These are phyloP conservation scores for Archivesica marissinica DNA, from an alignment of 1,140 invertebrate species.

Conservation along the genomic window DNA sequence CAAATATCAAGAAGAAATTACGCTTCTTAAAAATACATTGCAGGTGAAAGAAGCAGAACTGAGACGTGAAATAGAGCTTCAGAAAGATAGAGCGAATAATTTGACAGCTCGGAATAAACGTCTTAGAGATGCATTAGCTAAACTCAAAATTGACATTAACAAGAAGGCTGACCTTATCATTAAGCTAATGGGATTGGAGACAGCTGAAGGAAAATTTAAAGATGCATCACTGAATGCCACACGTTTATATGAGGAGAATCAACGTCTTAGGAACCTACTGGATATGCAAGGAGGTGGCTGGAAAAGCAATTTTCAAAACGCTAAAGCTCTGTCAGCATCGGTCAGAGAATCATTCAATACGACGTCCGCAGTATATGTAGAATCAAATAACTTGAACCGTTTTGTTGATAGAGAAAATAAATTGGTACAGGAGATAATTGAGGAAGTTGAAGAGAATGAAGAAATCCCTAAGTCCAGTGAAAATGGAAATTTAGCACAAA, in stretches of 20 bases:
- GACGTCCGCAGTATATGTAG: constrained; percentile 30
- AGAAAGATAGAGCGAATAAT: constrained; percentile 51
- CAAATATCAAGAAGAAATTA: constrained; percentile 46
- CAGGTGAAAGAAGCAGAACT: constrained; percentile 45
- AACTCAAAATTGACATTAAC: constrained; percentile 34
- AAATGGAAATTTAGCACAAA: background rate
- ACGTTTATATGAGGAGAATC: constrained; percentile 57
- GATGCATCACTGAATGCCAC: constrained; percentile 43
- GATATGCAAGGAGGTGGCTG: constrained; percentile 37
- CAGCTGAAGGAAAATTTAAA: constrained; percentile 35
- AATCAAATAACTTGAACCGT: constrained; percentile 16
- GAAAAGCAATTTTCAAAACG: constrained; percentile 58
- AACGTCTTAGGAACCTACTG: constrained; percentile 41
- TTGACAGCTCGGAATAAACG: constrained; percentile 43
- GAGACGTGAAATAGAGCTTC: constrained; percentile 46
- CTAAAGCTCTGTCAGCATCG: constrained; percentile 11
- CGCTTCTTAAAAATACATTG: constrained; percentile 41
- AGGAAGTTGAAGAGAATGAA: background rate
- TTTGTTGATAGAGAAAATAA: constrained; percentile 18
- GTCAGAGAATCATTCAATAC: background rate
- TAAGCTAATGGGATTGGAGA: constrained; percentile 28
- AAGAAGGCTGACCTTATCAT: constrained; percentile 58
- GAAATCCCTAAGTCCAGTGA: background rate
- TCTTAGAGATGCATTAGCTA: constrained; percentile 36
- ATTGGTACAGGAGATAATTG: background rate